phyloP scores from a whole-genome alignment of 2,888 invertebrate genomes.

The Glaucopsyche alexis region DNA sequence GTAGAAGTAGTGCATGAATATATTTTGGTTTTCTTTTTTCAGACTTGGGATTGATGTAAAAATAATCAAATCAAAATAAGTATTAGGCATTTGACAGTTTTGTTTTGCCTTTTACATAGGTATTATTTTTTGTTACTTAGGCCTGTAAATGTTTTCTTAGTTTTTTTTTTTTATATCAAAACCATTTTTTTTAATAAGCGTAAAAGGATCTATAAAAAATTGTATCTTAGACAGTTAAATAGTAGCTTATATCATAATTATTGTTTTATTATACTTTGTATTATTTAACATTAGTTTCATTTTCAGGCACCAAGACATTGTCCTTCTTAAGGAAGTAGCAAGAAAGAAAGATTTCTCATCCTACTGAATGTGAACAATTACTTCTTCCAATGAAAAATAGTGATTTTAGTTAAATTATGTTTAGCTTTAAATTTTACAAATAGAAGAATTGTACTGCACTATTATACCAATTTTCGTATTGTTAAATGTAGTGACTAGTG shows the following conservation, averaged over 20 bases:
- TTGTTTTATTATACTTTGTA: not conserved
- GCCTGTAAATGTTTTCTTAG: slow-evolving; percentile 19
- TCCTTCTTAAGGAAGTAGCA: slow-evolving; percentile 54
- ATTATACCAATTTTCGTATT: not conserved
- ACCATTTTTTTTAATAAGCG: not conserved
- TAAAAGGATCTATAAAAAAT: not conserved
- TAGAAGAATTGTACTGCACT: not conserved
- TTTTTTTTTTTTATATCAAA: not conserved
- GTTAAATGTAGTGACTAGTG: not conserved
- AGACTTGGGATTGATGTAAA: slow-evolving; percentile 64
- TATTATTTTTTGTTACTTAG: slow-evolving; percentile 34
- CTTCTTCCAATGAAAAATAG: not conserved
- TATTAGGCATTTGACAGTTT: slow-evolving; percentile 30
- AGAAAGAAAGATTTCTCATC: slow-evolving; percentile 60
- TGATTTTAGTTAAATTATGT: not conserved
- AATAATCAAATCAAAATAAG: slow-evolving; percentile 60
- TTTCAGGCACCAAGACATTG: slow-evolving; percentile 68
- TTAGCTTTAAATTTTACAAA: not conserved
- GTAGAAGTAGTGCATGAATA: slow-evolving; percentile 27
- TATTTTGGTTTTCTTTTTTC: slow-evolving; percentile 50
- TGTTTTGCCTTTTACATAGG: slow-evolving; percentile 34
- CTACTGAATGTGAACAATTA: slow-evolving; percentile 32
- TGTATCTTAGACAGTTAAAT: not conserved
- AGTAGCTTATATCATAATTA: no score
- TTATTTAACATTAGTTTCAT: slow-evolving; percentile 36